Evolutionary conservation across 2,888 invertebrate species (phyloP).

Genomic region (Mythimna ferrago): DNA sequence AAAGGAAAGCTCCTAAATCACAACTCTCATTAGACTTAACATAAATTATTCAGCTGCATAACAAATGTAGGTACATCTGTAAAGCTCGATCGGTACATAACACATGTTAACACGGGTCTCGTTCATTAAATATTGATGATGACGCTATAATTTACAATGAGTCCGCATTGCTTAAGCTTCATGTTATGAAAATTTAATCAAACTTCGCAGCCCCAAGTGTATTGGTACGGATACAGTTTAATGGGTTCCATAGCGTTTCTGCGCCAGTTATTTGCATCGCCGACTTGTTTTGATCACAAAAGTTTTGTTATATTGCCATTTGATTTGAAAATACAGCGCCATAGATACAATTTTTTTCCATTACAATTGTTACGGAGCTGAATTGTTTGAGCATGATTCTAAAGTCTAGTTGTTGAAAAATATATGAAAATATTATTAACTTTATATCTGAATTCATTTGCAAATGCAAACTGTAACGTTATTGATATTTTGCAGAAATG

Average conservation of each 20-base stretch:
- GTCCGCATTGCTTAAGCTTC: conserved; percentile 79
- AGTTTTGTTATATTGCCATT: conserved; percentile 67
- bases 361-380: conserved; percentile 30
- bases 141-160: conserved; percentile 83
- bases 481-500: conserved; percentile 2
- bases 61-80: conserved; percentile 59
- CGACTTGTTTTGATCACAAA: conserved; percentile 74
- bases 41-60: conserved; percentile 65
- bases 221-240: conserved; percentile 77
- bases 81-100: conserved; percentile 61
- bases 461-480: conserved; percentile 7
- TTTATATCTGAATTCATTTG: conserved; percentile 5
- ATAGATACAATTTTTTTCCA: conserved; percentile 39
- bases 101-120: conserved; percentile 77
- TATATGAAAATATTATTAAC: conserved; percentile 5
- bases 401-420: conserved; percentile 11
- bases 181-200: conserved; percentile 89
- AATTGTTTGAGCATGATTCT: conserved; percentile 7
- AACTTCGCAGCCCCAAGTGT: conserved; percentile 84
- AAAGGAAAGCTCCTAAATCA: conserved; percentile 56
- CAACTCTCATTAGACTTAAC: conserved; percentile 56
- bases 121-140: conserved; percentile 84
- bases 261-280: conserved; percentile 73
- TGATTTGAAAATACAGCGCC: conserved; percentile 61
- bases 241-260: conserved; percentile 77